Base-by-base conservation (phyloP, 2,797 vertebrate species). In the Lycodopsis pacificus region DNA sequence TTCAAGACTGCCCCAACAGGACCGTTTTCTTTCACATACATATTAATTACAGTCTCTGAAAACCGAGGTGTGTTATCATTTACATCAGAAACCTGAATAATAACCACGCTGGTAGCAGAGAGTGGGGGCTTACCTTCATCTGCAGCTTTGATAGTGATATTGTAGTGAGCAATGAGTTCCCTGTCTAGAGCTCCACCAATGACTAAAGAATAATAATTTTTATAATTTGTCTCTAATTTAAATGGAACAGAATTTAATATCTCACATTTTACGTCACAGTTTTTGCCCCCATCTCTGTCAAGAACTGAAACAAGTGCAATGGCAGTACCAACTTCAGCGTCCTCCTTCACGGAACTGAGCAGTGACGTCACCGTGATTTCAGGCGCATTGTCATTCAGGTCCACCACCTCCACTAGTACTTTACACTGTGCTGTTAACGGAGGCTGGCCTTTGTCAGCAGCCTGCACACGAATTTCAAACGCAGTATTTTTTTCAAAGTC, bases 21-120 rank as follows among this genome's bases (percentile, higher is more conserved):
- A 67, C 79, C 81, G 30, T 93, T 93, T 76, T 93, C 92, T 66
- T 14, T 8, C 0, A 93, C 77, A 75, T 90, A 90, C 0, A 90
- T 25, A 57, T 77, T 73, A 11, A 87, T 27, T 0, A 72, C 2
- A 0, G 19, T 12, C 10, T 91, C 79, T 65, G 71, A 27, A 80
- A 96, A 96, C 1, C 2, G 1, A 0, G 95, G 95, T 0, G 75
- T 65, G 11, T 95, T 95, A 76, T 96, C 95, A 80, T 96, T 96
- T 0, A 94, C 88, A 73, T 30, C 95, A 20, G 86, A 82, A 17
- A 95, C 84, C 2, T 87, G 73, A 65, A 95, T 71, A 7, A 51
- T 58, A 61, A 95, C 15, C 7, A 83, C 8, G 4, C 6, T 79
- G 2, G 54, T 85, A 25, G 11, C 83, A 1, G 79, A 86, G 11